These are phyloP conservation scores for Argopecten irradians DNA, from an alignment of 1,140 invertebrate species.

Conservation along the genomic window DNA sequence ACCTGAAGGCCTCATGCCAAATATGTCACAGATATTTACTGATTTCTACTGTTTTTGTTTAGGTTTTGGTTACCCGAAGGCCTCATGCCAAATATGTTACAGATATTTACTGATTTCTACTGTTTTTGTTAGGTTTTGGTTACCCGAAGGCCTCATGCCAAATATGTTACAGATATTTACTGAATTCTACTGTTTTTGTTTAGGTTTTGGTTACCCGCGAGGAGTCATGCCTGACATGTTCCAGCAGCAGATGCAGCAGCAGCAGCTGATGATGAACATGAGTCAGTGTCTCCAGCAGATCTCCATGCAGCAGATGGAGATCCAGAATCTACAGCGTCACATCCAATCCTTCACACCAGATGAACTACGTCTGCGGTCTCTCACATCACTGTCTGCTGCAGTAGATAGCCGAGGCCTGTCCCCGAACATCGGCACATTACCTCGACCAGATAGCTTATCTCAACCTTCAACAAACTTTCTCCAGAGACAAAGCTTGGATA, in stretches of 20 bases:
- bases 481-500: conserved; percentile 34
- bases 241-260: conserved; percentile 70
- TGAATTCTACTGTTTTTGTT: not conserved
- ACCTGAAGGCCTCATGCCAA: too few relatives aligned
- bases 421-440: conserved; percentile 35
- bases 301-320: conserved; percentile 70
- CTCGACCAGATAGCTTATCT: conserved; percentile 37
- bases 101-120: too few relatives aligned
- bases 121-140: too few relatives aligned
- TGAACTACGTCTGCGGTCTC: conserved; percentile 39
- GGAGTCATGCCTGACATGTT: conserved; percentile 49
- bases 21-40: too few relatives aligned
- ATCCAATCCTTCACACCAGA: conserved; percentile 46
- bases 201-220: conserved; percentile 27
- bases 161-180: not conserved
- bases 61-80: too few relatives aligned
- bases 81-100: too few relatives aligned
- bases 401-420: conserved; percentile 45
- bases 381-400: conserved; percentile 38
- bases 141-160: too few relatives aligned
- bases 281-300: conserved; percentile 73
- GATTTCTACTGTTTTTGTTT: too few relatives aligned
- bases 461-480: conserved; percentile 36
- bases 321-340: conserved; percentile 65
- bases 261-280: conserved; percentile 71